A percentile compares a stretch with the other conserved stretches of the same genome.
Conservation (phyloP, 1,140 invertebrate species). For the Ridgeia piscesae region DNA sequence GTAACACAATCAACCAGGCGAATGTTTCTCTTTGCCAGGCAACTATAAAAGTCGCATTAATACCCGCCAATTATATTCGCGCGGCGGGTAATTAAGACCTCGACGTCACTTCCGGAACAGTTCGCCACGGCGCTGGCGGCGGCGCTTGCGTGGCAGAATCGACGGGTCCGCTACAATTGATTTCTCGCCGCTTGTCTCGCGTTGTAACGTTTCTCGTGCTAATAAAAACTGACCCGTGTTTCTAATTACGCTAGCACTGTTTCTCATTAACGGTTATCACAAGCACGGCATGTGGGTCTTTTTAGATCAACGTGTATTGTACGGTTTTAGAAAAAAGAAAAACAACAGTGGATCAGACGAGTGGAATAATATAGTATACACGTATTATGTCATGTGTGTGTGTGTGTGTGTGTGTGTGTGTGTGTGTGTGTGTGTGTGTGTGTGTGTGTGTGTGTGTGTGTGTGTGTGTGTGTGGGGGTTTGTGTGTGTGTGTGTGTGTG, state of each 20-base stretch:
- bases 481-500: too few relatives aligned
- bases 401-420: too few relatives aligned
- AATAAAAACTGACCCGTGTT: neutral
- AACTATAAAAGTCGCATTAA: conserved; percentile 1
- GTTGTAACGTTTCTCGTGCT: neutral
- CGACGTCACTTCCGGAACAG: neutral
- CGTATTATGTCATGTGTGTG: too few relatives aligned
- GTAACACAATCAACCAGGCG: neutral
- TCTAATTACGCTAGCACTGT: neutral
- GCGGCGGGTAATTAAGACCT: neutral
- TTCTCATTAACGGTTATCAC: neutral
- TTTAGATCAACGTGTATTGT: neutral
- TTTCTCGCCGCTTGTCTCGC: neutral
- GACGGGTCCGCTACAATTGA: neutral
- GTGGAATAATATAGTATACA: too few relatives aligned
- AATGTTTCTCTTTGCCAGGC: neutral
- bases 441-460: too few relatives aligned
- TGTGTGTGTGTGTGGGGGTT: too few relatives aligned
- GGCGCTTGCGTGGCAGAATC: neutral
- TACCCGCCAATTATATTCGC: neutral
- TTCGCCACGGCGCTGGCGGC: neutral
- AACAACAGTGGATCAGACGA: neutral
- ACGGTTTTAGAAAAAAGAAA: neutral
- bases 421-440: too few relatives aligned
- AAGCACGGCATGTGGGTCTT: neutral